Base-by-base conservation (phyloP, 1,140 invertebrate genomes). In the Heliconius eleuchia region DNA sequence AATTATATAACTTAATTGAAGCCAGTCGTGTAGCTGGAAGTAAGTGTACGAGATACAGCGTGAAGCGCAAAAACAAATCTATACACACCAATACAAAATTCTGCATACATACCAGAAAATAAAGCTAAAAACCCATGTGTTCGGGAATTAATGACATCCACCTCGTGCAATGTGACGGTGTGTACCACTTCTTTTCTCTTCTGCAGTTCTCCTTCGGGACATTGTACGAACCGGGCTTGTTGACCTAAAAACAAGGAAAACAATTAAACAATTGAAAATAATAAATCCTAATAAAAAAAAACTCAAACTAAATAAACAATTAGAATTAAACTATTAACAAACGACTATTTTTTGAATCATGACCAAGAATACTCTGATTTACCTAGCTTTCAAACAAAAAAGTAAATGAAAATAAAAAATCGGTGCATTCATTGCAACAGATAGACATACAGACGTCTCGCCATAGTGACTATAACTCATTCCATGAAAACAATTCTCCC, bases 161-260 rank as follows among this genome's bases (percentile, higher is more conserved):
- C 98, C 92, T 99, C 99, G 90, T 99, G 99, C n/a, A 99, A 94
- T 0, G 98, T 99, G 0, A 99, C 99, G 0, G 99, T 99, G 93
- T 99, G 99, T 1, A 99, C 98, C 0, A 99, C 99, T 95, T 99
- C 99, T 91, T 99, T 99, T n/a, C 99, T 96, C 90, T 99, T 99
- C 95, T 99, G 99, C 11, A 99, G 94, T 95, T 99, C 99, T 0
- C 99, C 99, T 88, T 99, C 99, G 0, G 99, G 99, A 95, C 99
- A 99, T 83, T 99, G 99, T 0, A 99, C 98, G 95, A 99, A 99
- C 83, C 98, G 97, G 0, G 97, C 97, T 94, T 98, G 98, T 77
- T 98, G 96, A 5, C 98, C 95, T 95, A 86, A 5, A 6, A 50
- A 16, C 0, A 34, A 19, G 30, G 86, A 7, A 23, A 50, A 16